Base-by-base conservation (phyloP, 64 coral and sea anemone genomes). In the Dendrophyllia cribrosa region DNA sequence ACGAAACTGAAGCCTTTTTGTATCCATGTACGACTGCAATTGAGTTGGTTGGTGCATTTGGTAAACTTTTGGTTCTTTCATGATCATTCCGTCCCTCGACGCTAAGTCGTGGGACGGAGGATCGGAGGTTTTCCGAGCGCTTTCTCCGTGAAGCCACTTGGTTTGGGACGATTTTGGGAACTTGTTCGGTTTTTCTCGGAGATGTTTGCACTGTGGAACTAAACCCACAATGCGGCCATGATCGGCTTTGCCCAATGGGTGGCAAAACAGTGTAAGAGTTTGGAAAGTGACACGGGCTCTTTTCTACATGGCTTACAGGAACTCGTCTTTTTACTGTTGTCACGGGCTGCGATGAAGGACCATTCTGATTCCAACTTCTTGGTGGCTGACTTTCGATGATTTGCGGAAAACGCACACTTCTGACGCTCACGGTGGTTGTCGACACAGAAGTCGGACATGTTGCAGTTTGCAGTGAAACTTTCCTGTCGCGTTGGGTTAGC, bases 251-350 rank as follows among this genome's bases (percentile, higher is more conserved):
- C 13, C 88, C 88, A 60, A 94, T 94, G 12, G 92, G 92, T 13
- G 92, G 92, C 60, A 94, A 76, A 1, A 94, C 92, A 16, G 77
- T 89, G 48, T 94, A 94, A 19, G 74, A 87, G 20, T 94, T 94
- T 2, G 87, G 92, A 15, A 89, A 94, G 24, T 89, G 20, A 15
- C 76, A 24, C 7, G 86, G 77, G 25, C 43, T 16, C 49, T 47
- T 85, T 23, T 76, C 92, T 3, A 94, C 69, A 20, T 89, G 92
- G 10, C 52, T 94, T 22, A 66, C 45, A 17, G 60, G 23, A 1
- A 2, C 59, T 16, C 26, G 25, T 44, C 16, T 51, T 0, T 19
- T 13, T 12, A 14, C 46, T 22, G 34, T 58, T 14, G 17, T 9
- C 47, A 20, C 3, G 19, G 8, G 59, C 43, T 1, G 12, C 3